A percentile compares a stretch with the other conserved stretches of the same genome.
These are phyloP conservation scores for Carpatolechia fugitivella DNA, from an alignment of 2,888 invertebrate species.

Conservation along the genomic window DNA sequence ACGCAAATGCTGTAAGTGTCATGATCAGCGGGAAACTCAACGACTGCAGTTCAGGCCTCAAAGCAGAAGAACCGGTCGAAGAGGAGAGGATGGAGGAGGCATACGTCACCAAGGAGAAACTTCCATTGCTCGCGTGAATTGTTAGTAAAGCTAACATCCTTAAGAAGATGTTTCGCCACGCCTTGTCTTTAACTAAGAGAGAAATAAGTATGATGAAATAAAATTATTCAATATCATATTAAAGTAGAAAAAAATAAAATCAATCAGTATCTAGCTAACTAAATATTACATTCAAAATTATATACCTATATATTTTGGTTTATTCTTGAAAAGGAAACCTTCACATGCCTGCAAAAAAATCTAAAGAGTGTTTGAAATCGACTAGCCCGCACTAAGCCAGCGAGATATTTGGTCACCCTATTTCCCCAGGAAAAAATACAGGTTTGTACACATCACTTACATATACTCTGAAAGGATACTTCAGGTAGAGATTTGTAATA, in stretches of 20 bases:
- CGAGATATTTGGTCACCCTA: too few relatives aligned
- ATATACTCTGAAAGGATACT: constrained; percentile 42
- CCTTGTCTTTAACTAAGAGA: constrained; percentile 45
- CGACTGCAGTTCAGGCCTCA: constrained; percentile 54
- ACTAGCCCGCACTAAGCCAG: too few relatives aligned
- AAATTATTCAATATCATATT: neutral
- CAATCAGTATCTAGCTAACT: neutral
- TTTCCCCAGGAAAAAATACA: too few relatives aligned
- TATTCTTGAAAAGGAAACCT: too few relatives aligned
- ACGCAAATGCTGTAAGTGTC: constrained; percentile 49
- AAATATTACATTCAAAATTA: neutral
- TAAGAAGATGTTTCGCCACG: constrained; percentile 47
- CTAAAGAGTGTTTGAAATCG: too few relatives aligned
- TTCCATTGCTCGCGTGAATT: constrained; percentile 45
- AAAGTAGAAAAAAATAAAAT: neutral
- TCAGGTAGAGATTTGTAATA: constrained; percentile 46
- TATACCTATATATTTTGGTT: neutral
- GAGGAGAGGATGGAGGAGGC: constrained; percentile 47
- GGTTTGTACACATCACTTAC: constrained; percentile 32
- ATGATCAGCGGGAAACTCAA: constrained; percentile 56
- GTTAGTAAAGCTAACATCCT: constrained; percentile 36
- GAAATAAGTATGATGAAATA: too few relatives aligned
- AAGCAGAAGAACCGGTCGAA: constrained; percentile 41
- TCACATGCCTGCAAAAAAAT: too few relatives aligned
- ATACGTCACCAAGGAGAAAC: constrained; percentile 48